phyloP scores from a whole-genome alignment of 2,797 vertebrate genomes.

The Poeciliopsis gracilis region DNA sequence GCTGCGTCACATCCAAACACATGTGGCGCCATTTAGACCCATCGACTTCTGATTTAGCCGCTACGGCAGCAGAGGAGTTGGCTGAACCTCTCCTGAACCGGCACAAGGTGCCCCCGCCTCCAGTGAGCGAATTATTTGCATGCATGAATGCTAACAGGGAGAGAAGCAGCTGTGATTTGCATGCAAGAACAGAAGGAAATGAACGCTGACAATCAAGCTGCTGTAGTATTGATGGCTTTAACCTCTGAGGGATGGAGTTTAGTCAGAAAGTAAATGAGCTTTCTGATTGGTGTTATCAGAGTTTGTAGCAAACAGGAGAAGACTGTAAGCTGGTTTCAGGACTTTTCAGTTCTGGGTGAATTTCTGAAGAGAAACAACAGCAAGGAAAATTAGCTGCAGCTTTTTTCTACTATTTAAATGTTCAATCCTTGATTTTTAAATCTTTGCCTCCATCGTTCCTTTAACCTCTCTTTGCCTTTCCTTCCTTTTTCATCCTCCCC shows the following conservation, averaged over 20 bases:
- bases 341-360: not conserved
- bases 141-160: slow-evolving; percentile 29
- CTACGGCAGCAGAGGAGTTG: slow-evolving; percentile 1
- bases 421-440: not conserved
- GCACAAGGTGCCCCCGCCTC: slow-evolving; percentile 31
- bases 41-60: slow-evolving; percentile 12
- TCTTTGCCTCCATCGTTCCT: not conserved
- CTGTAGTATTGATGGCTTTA: slow-evolving; percentile 34
- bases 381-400: not conserved
- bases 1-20: slow-evolving; percentile 11
- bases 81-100: slow-evolving; percentile 52
- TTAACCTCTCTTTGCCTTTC: not conserved
- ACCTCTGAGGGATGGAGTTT: slow-evolving; percentile 9
- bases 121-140: slow-evolving; percentile 42
- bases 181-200: slow-evolving; percentile 16
- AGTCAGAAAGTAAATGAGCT: slow-evolving; percentile 8
- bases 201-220: slow-evolving; percentile 15
- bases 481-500: not conserved
- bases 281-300: slow-evolving; percentile 1
- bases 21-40: slow-evolving; percentile 23
- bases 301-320: not conserved
- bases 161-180: slow-evolving; percentile 40
- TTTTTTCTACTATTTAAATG: not conserved
- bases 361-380: not conserved
- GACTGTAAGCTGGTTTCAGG: not conserved